Percentiles rank a stretch among this genome's conserved stretches.
phyloP scores from a whole-genome alignment of 64 coral and sea anemone genomes.

The Montipora foliosa region DNA sequence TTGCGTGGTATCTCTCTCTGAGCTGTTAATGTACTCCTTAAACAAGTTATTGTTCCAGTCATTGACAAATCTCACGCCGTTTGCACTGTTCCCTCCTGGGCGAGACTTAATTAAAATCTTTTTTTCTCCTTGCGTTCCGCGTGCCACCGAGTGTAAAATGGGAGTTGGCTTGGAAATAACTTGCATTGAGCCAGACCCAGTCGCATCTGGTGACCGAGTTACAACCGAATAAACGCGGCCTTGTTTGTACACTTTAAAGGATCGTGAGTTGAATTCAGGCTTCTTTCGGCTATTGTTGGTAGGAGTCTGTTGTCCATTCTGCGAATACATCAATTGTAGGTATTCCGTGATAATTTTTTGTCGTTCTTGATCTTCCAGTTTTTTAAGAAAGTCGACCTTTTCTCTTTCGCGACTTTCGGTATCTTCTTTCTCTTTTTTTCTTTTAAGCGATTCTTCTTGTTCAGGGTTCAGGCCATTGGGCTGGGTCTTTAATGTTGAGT shows the following conservation, averaged over 20 bases:
- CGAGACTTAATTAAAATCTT: conserved; percentile 52
- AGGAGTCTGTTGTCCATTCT: not conserved
- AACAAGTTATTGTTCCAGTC: conserved; percentile 88
- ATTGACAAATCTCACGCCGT: conserved; percentile 78
- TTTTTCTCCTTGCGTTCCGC: conserved; percentile 36
- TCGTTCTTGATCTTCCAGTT: conserved; percentile 77
- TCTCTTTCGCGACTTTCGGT: conserved; percentile 64
- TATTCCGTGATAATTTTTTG: conserved; percentile 91
- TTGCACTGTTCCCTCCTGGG: not conserved
- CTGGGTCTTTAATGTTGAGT: not conserved
- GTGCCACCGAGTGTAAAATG: conserved; percentile 51
- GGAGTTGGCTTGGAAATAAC: conserved; percentile 66
- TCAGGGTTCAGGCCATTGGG: not conserved
- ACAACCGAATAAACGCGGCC: conserved; percentile 64
- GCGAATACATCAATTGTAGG: conserved; percentile 69
- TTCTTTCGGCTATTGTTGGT: conserved; percentile 5
- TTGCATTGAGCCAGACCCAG: not conserved
- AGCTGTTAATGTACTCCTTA: conserved; percentile 89
- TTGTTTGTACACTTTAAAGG: conserved; percentile 54
- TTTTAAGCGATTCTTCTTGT: conserved; percentile 79
- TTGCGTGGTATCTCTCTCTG: conserved; percentile 38
- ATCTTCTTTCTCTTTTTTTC: conserved; percentile 78
- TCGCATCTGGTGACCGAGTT: conserved; percentile 32
- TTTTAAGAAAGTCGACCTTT: conserved; percentile 62
- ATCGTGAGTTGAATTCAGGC: not conserved